Evolutionary conservation across 2,888 invertebrate species (phyloP).

Genomic region (Eupelmus urozonus): DNA sequence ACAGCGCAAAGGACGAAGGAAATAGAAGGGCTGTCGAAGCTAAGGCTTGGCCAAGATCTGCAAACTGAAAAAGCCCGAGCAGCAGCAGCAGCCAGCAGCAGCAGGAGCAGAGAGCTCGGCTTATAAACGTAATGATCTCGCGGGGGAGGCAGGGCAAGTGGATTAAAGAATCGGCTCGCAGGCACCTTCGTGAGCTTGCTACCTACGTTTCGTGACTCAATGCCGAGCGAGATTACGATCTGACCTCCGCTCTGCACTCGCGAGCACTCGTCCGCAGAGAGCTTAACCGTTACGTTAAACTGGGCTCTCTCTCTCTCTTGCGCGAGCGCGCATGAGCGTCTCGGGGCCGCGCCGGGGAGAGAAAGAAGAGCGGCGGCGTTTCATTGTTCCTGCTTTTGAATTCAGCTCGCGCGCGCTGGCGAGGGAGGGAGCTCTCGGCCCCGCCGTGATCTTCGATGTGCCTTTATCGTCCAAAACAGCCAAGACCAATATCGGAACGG

Average conservation of each 20-base stretch:
- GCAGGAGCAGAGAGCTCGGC: neutral
- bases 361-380: neutral
- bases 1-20: neutral
- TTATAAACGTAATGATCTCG: neutral
- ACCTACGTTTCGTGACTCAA: constrained; percentile 68
- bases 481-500: constrained; percentile 31
- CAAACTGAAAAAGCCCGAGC: too few relatives aligned
- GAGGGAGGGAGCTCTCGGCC: too few relatives aligned
- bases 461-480: constrained; percentile 37
- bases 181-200: constrained; percentile 68
- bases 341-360: neutral
- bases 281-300: constrained; percentile 71
- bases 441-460: constrained; percentile 26
- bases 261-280: constrained; percentile 59
- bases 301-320: constrained; percentile 56
- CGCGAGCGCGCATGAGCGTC: neutral
- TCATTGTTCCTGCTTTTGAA: constrained; percentile 49
- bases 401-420: constrained; percentile 45
- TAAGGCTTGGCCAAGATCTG: neutral
- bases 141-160: constrained; percentile 58
- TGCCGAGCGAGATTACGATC: constrained; percentile 69
- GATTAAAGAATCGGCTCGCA: constrained; percentile 63
- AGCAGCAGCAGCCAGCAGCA: too few relatives aligned
- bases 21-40: neutral
- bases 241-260: constrained; percentile 63